Evolutionary conservation across 2,113 vertebrate species (phyloP).

Genomic region (Corythornis madagascariensis): DNA sequence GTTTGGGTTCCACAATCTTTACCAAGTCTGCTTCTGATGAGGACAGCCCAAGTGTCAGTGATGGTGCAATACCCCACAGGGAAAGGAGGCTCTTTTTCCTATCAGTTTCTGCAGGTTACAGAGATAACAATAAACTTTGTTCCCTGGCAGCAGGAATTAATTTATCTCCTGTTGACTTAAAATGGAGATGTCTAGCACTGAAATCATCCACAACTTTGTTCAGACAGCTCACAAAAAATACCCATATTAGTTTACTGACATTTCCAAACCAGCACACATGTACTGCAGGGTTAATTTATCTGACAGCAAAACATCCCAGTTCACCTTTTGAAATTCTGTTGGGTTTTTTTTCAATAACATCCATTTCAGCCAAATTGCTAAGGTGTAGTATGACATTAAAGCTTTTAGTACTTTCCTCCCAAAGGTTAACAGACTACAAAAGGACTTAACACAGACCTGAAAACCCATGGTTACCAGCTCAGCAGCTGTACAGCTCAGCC

Average conservation of each 20-base stretch:
- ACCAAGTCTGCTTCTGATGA: neutral
- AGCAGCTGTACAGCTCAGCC: neutral
- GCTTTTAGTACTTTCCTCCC: neutral
- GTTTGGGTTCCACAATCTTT: neutral
- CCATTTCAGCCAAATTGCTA: neutral
- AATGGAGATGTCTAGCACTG: neutral
- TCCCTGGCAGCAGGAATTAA: neutral
- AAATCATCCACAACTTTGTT: neutral
- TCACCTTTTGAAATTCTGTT: neutral
- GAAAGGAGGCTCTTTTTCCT: neutral
- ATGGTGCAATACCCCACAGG: neutral
- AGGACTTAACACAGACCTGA: neutral
- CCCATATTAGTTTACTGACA: neutral
- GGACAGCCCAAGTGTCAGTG: neutral
- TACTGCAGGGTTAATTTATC: neutral
- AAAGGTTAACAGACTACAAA: conserved; percentile 29
- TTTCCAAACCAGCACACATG: neutral
- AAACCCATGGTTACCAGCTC: neutral
- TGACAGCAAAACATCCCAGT: neutral
- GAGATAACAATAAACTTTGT: neutral
- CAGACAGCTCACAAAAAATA: neutral
- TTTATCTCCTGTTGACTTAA: neutral
- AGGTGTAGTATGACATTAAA: neutral
- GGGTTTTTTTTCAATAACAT: neutral
- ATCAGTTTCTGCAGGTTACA: neutral